phyloP scores from a whole-genome alignment of 2,113 vertebrate genomes.

The Gallinago paraguaiae region DNA sequence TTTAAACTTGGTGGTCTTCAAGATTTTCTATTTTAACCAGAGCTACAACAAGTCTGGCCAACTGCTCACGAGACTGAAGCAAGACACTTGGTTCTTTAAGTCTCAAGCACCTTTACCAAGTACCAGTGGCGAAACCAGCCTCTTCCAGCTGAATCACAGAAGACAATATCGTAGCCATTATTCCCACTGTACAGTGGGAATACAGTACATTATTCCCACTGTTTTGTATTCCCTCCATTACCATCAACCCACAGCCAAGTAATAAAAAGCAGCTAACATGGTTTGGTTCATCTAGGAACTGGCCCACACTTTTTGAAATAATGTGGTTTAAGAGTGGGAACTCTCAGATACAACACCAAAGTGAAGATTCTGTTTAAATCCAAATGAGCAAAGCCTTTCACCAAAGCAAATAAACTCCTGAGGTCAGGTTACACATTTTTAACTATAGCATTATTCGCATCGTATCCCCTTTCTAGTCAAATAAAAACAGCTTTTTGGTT shows the following conservation, averaged over 20 bases:
- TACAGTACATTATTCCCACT: neutral
- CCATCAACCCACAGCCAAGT: neutral
- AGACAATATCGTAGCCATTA: neutral
- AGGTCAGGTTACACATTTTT: neutral
- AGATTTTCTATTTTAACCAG: neutral
- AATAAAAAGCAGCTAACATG: rapidly evolving
- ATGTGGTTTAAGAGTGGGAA: neutral
- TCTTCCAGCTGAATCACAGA: neutral
- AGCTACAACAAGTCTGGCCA: neutral
- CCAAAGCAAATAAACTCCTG: neutral
- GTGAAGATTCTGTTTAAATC: neutral
- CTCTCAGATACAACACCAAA: neutral
- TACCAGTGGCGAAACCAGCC: neutral
- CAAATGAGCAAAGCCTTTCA: neutral
- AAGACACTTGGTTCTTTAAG: neutral
- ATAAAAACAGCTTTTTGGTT: neutral
- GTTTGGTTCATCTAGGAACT: neutral
- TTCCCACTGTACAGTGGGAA: neutral
- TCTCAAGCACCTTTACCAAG: neutral
- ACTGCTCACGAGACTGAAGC: neutral
- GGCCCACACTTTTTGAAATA: neutral
- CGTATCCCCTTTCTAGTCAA: neutral
- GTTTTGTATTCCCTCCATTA: neutral
- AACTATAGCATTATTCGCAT: neutral
- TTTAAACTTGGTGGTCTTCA: neutral